Evolutionary conservation across 2,888 invertebrate genomes (phyloP).

Genomic region (Nysson spinosus): DNA sequence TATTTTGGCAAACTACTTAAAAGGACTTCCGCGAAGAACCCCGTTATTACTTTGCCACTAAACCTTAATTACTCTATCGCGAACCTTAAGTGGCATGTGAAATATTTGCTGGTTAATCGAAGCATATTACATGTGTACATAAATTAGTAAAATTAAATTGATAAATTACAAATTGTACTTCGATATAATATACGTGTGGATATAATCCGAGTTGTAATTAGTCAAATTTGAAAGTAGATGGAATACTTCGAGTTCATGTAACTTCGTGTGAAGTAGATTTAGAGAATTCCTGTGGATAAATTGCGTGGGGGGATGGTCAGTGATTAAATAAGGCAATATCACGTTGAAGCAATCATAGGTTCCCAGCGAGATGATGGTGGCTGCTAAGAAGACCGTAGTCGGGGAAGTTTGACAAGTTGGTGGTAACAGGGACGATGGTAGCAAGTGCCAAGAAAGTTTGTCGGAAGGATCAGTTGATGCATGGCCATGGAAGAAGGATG

Average conservation of each 20-base stretch:
- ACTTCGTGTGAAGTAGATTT: not conserved
- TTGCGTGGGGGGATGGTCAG: conserved; percentile 38
- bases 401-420: conserved; percentile 59
- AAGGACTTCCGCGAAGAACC: conserved; percentile 1
- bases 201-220: too few relatives aligned
- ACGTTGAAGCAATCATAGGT: conserved; percentile 44
- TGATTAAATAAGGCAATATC: conserved; percentile 56
- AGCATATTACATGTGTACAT: too few relatives aligned
- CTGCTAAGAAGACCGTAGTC: conserved; percentile 44
- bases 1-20: conserved; percentile 52
- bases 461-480: conserved; percentile 57
- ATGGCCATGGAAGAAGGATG: conserved; percentile 56
- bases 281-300: not conserved
- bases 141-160: too few relatives aligned
- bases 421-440: conserved; percentile 55
- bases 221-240: too few relatives aligned
- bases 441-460: conserved; percentile 59
- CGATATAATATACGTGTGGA: too few relatives aligned
- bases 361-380: conserved; percentile 24
- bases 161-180: too few relatives aligned
- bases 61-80: conserved; percentile 4
- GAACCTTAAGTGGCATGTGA: not conserved
- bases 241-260: not conserved
- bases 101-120: too few relatives aligned
- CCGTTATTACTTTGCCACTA: not conserved